phyloP scores from a whole-genome alignment of 2,888 invertebrate species.

The Polyploca ridens region DNA sequence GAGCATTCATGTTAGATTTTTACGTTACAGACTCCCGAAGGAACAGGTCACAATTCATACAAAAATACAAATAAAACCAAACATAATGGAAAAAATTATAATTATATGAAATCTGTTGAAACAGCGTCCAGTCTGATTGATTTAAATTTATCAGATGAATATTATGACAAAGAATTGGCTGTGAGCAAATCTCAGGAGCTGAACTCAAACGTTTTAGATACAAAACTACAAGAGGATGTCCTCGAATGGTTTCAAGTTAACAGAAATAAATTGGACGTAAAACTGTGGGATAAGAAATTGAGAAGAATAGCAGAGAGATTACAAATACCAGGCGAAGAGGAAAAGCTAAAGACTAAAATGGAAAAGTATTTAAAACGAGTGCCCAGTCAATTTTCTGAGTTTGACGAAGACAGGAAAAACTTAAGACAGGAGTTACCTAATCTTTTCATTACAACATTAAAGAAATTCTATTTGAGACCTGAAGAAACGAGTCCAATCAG shows the following conservation, averaged over 20 bases:
- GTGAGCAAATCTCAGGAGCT: conserved; percentile 26
- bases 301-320: conserved; percentile 34
- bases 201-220: not conserved
- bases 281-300: conserved; percentile 34
- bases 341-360: conserved; percentile 37
- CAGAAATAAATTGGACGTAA: conserved; percentile 21
- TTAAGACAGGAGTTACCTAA: conserved; percentile 35
- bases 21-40: conserved; percentile 25
- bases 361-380: conserved; percentile 33
- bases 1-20: conserved; percentile 26
- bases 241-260: conserved; percentile 29
- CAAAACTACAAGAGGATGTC: conserved; percentile 22
- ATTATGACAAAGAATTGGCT: not conserved
- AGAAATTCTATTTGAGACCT: conserved; percentile 17
- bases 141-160: not conserved
- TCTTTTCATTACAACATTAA: conserved; percentile 30
- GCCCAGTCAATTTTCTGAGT: conserved; percentile 28
- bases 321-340: conserved; percentile 37
- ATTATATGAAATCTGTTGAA: conserved; percentile 21
- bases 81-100: not conserved
- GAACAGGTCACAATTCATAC: not conserved
- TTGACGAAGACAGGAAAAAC: conserved; percentile 26
- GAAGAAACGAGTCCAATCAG: conserved; percentile 4
- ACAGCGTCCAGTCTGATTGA: conserved; percentile 21
- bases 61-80: too few species aligned